Evolutionary conservation across 2,113 vertebrate species (phyloP), one percentile per base, ranked within the genome.

Genomic region (Ploceus nigricollis): DNA sequence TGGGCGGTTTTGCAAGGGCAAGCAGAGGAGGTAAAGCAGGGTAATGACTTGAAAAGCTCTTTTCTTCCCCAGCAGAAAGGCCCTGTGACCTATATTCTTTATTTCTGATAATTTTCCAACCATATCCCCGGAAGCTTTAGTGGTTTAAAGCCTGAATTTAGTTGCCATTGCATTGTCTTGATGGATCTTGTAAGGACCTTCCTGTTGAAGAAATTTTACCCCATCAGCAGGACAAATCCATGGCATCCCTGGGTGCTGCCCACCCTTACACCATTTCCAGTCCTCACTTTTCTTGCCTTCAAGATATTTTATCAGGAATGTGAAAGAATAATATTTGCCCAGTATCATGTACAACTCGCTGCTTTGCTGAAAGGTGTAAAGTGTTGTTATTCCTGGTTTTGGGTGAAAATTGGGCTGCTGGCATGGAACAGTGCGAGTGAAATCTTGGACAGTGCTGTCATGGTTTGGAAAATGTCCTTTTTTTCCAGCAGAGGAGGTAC

Each of bases 271-370:
- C 37, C 17, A 2, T 23, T 87, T 20, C 64, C 69, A 73, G 4
- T 6, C 42, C 31, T 77, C 1, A 1, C 10, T 53, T 68, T 71
- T 65, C 48, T 87, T 60, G 44, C 30, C 15, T 84, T 75, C 23
- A 40, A 78, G 64, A 47, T 13, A 7, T 40, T 79, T 80, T 47
- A 58, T 71, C 33, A 63, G 35, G 42, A 48, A 56, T 4, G 31
- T n/a, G 39, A 20, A 82, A 82, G 63, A 65, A 48, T 16, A 78
- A 14, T 68, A 42, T 64, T 92, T 90, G 24, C 48, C 44, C 44
- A 3, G 23, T 22, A 5, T 65, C 0, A 0, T 14, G 15, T 23
- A 24, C 51, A 40, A 18, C 30, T 87, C 40, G 1, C 7, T 90
- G 42, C 21, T 37, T 64, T 44, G 53, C 63, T 64, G 58, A 28